These are phyloP conservation scores for Diplazon laetatorius DNA, from an alignment of 2,888 invertebrate genomes.

Conservation along the genomic window DNA sequence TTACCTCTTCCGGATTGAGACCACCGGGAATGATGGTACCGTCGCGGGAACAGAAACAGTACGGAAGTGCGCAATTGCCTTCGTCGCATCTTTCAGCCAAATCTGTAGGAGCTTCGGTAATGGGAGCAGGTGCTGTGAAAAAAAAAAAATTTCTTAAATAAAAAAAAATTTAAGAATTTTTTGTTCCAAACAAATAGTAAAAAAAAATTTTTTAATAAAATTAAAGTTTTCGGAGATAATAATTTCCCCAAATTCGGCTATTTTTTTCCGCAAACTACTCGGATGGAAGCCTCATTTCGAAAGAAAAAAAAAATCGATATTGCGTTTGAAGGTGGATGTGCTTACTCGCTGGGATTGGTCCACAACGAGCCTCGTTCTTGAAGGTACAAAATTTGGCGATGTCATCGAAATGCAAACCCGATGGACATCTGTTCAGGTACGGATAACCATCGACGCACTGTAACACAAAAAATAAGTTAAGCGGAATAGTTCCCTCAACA, in stretches of 20 bases:
- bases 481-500: too few relatives aligned
- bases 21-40: conserved; percentile 94
- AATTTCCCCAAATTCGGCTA: too few relatives aligned
- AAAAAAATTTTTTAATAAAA: too few relatives aligned
- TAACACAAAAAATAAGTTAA: conserved; percentile 70
- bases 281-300: too few relatives aligned
- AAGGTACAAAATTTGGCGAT: conserved; percentile 95
- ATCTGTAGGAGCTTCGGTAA: conserved; percentile 92
- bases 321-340: conserved; percentile 70
- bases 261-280: too few relatives aligned
- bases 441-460: conserved; percentile 96
- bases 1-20: conserved; percentile 91
- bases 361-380: conserved; percentile 94
- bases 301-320: conserved; percentile 4
- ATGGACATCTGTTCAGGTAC: conserved; percentile 94
- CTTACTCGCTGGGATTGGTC: conserved; percentile 94
- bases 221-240: too few relatives aligned
- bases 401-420: conserved; percentile 95
- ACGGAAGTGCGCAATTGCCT: conserved; percentile 90
- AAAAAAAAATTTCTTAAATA: conserved; percentile 13
- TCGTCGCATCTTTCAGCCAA: conserved; percentile 91
- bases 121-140: conserved; percentile 89
- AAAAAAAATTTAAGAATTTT: too few relatives aligned
- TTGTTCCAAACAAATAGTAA: too few relatives aligned
- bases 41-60: conserved; percentile 96